Base-by-base conservation (phyloP, 2,888 invertebrate species). In the Diarsia rubi region DNA sequence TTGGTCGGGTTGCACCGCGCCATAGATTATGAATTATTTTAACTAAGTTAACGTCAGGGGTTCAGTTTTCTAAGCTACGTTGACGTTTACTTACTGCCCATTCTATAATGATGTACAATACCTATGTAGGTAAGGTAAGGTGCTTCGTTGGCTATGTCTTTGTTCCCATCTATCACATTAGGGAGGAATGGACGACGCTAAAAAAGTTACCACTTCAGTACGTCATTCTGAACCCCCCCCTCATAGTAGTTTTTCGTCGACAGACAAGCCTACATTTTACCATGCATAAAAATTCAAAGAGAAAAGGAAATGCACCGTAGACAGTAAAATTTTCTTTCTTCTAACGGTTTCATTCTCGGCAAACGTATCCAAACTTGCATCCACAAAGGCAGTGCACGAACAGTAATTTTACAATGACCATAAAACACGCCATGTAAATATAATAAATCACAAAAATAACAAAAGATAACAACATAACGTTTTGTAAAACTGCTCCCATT, bases 361-460 rank as follows among this genome's bases (percentile, higher is more conserved):
- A 49, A 62, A 78, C 47, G 59, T 66, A 83, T 64, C 27, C 27
- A 60, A 76, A 68, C 60, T 27, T 71, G 44, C 78, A 81, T 62
- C 59, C 67, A 70, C 27, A 76, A 69, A 69, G 72, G 54, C 54
- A 65, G 67, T 66, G 47, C 72, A 82, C 77, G 67, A 60, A 69
- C 52, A 66, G 52, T 44, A 60, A 54, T 37, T 63, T 69, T 74
- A 78, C 72, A 83, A 88, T 77, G 78, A 73, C 75, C 72, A 60
- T 84, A 85, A 81, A 85, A 71, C 88, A 86, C 85, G 85, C 81
- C 78, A 81, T 54, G 82, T 88, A 84, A 85, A 88, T 88, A 86
- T 84, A 86, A 87, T 87, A 88, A 87, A 87, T 87, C 82, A 86
- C 63, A 82, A 78, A 81, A 71, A 88, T 82, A 82, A 86, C 77